These are phyloP conservation scores for Vidua chalybeata DNA, from an alignment of 2,113 vertebrate species.

Conservation along the genomic window DNA sequence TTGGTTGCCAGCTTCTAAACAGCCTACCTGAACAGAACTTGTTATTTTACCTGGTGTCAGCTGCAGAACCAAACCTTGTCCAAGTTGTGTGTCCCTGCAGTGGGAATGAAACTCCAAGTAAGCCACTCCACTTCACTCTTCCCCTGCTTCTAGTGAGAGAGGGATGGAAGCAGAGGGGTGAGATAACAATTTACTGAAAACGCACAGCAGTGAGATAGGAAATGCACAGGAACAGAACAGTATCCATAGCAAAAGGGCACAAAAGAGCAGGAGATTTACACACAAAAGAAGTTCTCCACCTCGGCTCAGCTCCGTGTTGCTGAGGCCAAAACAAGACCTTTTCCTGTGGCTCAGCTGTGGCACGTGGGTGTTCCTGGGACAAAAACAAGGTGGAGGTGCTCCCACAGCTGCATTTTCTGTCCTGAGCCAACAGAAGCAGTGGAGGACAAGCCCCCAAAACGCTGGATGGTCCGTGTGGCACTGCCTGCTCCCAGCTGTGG, in stretches of 20 bases:
- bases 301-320: background rate
- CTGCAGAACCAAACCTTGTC: background rate
- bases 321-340: background rate
- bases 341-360: background rate
- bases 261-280: background rate
- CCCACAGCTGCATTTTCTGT: fast-evolving
- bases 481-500: fast-evolving
- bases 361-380: fast-evolving
- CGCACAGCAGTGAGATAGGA: background rate
- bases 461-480: fast-evolving
- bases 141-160: background rate
- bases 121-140: background rate
- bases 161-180: background rate
- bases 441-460: background rate
- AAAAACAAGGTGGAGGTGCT: background rate
- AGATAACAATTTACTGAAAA: background rate
- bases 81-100: background rate
- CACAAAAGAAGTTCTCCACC: background rate
- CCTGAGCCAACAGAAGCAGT: background rate
- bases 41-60: background rate
- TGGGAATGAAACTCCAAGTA: background rate
- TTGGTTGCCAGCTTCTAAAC: background rate
- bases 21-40: background rate
- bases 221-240: background rate
- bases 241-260: background rate